phyloP scores from a whole-genome alignment of 2,888 invertebrate genomes.

The Spisula subtruncata region DNA sequence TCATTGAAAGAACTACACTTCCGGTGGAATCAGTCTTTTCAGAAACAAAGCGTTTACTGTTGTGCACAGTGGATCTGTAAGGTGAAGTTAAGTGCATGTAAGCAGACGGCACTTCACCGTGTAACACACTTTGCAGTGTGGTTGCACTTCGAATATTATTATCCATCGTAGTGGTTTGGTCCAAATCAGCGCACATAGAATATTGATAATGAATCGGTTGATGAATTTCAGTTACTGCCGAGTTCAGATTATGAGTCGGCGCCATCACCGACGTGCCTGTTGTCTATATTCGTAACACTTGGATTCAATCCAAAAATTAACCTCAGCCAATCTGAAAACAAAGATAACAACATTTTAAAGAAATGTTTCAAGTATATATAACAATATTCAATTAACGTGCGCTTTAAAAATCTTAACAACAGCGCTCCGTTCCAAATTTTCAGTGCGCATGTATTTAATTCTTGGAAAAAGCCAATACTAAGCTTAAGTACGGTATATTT shows the following conservation, averaged over 20 bases:
- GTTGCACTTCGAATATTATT: conserved; percentile 31
- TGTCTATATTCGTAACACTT: background rate
- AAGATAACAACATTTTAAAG: background rate
- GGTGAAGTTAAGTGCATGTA: conserved; percentile 79
- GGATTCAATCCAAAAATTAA: background rate
- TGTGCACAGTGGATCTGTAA: conserved; percentile 16
- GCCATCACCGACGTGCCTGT: conserved; percentile 45
- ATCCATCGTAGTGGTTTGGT: conserved; percentile 30
- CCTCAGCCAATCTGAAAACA: background rate
- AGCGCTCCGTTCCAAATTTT: too few relatives aligned
- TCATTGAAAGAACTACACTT: background rate
- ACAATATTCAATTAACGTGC: too few relatives aligned
- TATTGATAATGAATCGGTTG: conserved; percentile 12
- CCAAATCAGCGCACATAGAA: conserved; percentile 19
- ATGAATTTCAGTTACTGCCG: conserved; percentile 52
- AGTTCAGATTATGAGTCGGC: conserved; percentile 69
- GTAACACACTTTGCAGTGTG: conserved; percentile 81
- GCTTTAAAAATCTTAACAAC: background rate
- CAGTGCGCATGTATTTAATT: background rate
- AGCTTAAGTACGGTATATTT: too few relatives aligned
- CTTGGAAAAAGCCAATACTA: background rate
- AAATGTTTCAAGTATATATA: background rate
- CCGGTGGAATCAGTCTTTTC: background rate
- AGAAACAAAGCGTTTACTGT: conserved; percentile 6
- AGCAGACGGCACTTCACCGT: conserved; percentile 81